A percentile compares a stretch with the other conserved stretches of the same genome.
phyloP scores from a whole-genome alignment of 2,113 vertebrate species.

The western clawed frog (Xenopus tropicalis) region DNA sequence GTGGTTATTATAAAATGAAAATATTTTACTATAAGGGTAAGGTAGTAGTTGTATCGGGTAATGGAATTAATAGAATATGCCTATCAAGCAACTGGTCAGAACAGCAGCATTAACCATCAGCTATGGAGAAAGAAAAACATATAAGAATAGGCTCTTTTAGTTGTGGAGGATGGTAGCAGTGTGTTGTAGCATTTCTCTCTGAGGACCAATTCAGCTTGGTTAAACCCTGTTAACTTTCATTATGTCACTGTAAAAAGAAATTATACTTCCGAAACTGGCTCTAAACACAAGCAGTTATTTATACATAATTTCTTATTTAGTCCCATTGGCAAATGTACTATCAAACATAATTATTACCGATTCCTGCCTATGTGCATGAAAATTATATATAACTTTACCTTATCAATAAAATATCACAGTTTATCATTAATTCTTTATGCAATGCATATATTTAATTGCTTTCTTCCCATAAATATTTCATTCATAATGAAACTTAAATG shows the following conservation, averaged over 20 bases:
- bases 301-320: background rate
- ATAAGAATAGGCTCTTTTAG: no score
- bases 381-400: background rate
- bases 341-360: background rate
- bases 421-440: background rate
- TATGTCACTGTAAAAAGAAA: background rate
- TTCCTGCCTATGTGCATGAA: background rate
- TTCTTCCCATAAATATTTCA: background rate
- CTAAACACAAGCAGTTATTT: background rate
- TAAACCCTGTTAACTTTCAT: background rate
- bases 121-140: no score
- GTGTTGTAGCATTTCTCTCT: background rate
- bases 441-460: background rate
- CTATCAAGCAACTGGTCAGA: no score
- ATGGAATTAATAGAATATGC: no score
- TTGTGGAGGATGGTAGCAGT: background rate
- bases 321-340: background rate
- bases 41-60: no score
- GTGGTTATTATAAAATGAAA: no score
- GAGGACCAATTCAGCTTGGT: background rate
- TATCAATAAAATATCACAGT: background rate
- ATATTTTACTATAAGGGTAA: no score
- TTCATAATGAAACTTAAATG: background rate
- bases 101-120: no score
- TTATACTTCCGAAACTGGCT: background rate